A percentile compares a stretch with the other conserved stretches of the same genome.
Conservation (phyloP, 2,797 vertebrate species). For the Acipenser oxyrinchus region DNA sequence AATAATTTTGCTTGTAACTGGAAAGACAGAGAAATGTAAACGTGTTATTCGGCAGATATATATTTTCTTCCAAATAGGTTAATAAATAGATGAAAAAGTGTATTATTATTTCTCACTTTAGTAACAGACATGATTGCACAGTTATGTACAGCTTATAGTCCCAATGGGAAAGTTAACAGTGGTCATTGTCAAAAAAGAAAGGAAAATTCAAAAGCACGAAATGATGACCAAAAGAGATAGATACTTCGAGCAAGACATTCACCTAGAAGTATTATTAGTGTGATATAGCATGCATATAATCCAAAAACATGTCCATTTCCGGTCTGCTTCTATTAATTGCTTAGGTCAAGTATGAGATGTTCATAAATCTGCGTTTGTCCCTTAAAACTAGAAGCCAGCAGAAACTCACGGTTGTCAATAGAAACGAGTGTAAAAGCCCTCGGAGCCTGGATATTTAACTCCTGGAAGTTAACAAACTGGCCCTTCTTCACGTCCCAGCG, state of each 20-base stretch:
- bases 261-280: slow-evolving; percentile 70
- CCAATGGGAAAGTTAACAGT: slow-evolving; percentile 74
- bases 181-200: slow-evolving; percentile 61
- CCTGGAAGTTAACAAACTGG: slow-evolving; percentile 91
- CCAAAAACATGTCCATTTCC: slow-evolving; percentile 52
- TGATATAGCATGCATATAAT: slow-evolving; percentile 70
- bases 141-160: slow-evolving; percentile 73
- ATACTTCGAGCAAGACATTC: slow-evolving; percentile 82
- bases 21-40: slow-evolving; percentile 89
- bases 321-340: slow-evolving; percentile 44
- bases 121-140: slow-evolving; percentile 70
- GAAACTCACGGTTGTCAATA: slow-evolving; percentile 86
- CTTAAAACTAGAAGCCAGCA: slow-evolving; percentile 98
- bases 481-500: slow-evolving; percentile 87
- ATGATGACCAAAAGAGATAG: slow-evolving; percentile 69
- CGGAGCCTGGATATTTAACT: slow-evolving; percentile 93
- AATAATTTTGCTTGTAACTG: slow-evolving; percentile 48
- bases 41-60: slow-evolving; percentile 88
- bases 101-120: slow-evolving; percentile 53
- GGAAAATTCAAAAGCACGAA: slow-evolving; percentile 73
- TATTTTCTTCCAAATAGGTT: slow-evolving; percentile 57
- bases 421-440: slow-evolving; percentile 86
- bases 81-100: slow-evolving; percentile 74
- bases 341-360: slow-evolving; percentile 95
- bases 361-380: slow-evolving; percentile 95